Conservation (phyloP, 1,140 invertebrate species). For the Caerostris darwini region DNA sequence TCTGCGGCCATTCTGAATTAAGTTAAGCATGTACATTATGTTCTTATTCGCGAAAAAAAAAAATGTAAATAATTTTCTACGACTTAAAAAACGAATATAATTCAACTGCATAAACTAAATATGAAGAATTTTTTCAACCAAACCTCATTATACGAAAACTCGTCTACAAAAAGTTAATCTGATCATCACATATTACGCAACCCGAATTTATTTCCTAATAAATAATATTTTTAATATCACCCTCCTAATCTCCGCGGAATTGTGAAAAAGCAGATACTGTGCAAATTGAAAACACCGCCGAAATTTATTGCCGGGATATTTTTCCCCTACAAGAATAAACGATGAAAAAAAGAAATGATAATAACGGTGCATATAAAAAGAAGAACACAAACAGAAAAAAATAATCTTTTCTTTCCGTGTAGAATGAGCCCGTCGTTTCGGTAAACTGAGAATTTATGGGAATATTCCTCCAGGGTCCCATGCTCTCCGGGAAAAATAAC, state of each 20-base stretch:
- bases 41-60: too few relatives aligned
- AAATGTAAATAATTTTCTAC: too few relatives aligned
- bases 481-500: conserved; percentile 10
- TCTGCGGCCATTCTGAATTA: background rate
- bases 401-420: background rate
- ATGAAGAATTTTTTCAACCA: too few relatives aligned
- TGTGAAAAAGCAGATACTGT: background rate
- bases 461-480: conserved; percentile 14
- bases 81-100: too few relatives aligned
- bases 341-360: background rate
- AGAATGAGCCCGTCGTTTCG: background rate
- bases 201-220: background rate
- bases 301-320: background rate
- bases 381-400: background rate
- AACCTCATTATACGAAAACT: background rate
- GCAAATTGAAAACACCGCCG: conserved; percentile 15
- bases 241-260: background rate
- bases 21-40: too few relatives aligned
- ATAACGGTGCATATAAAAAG: background rate
- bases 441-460: conserved; percentile 42
- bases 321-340: background rate
- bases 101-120: too few relatives aligned
- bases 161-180: background rate
- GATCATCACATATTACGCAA: background rate
- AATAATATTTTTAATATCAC: background rate